Percentiles rank a stretch among this genome's conserved stretches.
Evolutionary conservation across 2,797 vertebrate genomes (phyloP).

Genomic region (Tokudaia muenninki): DNA sequence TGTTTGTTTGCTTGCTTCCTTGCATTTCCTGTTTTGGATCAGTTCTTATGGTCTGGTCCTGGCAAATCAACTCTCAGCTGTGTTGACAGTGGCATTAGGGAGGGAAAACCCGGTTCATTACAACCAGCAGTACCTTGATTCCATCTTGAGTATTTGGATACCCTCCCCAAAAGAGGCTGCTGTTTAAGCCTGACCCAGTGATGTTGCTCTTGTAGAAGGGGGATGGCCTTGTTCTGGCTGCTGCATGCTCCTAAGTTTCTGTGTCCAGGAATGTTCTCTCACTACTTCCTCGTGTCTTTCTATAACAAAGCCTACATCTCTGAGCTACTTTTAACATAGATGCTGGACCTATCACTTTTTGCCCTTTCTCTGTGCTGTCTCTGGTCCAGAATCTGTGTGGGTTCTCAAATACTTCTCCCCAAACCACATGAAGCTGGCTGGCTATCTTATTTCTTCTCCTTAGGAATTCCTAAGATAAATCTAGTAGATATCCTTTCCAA

Average conservation of each 20-base stretch:
- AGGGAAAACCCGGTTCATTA: background rate
- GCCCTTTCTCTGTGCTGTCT: background rate
- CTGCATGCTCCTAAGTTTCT: background rate
- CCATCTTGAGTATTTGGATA: constrained; percentile 10
- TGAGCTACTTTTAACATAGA: background rate
- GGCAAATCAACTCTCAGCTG: background rate
- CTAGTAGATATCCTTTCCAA: constrained; percentile 44
- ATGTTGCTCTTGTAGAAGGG: background rate
- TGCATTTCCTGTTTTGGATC: constrained; percentile 17
- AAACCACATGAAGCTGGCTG: background rate
- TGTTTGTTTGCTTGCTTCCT: too few species aligned
- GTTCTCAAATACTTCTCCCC: background rate
- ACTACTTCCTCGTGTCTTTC: background rate
- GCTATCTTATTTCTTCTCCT: background rate
- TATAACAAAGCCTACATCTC: background rate
- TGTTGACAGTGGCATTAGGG: background rate
- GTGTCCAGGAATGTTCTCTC: background rate
- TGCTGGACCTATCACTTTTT: background rate
- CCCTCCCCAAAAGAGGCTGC: background rate
- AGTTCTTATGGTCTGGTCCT: background rate
- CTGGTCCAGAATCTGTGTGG: background rate
- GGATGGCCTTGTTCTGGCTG: background rate
- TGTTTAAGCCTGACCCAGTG: background rate
- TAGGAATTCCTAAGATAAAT: constrained; percentile 36
- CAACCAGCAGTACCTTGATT: background rate